These are phyloP conservation scores for Ormia ochracea DNA, from an alignment of 2,888 invertebrate genomes.

Conservation along the genomic window DNA sequence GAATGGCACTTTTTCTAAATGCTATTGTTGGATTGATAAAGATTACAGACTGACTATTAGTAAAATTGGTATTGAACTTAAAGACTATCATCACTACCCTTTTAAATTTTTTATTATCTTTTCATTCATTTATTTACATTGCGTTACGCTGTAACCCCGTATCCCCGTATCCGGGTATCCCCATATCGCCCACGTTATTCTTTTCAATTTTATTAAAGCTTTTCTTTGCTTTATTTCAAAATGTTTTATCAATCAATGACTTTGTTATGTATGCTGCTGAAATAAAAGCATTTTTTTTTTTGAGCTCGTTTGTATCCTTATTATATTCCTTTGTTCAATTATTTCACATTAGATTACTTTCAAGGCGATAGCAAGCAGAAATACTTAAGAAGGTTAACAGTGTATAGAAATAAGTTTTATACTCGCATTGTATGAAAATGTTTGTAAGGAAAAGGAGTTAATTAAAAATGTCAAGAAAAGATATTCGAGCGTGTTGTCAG, in stretches of 20 bases:
- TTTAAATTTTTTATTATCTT: background rate
- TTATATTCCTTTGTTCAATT: background rate
- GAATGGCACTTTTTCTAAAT: constrained; percentile 19
- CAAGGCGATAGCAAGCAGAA: background rate
- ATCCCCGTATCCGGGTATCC: too few species aligned
- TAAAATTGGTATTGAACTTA: constrained; percentile 54
- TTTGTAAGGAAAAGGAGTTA: background rate
- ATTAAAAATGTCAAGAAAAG: background rate
- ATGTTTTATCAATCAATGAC: constrained; percentile 53
- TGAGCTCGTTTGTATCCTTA: background rate
- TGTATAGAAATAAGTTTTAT: background rate
- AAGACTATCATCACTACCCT: constrained; percentile 38
- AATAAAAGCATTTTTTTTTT: background rate
- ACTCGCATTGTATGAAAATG: background rate
- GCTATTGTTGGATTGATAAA: constrained; percentile 13
- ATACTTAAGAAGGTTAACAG: background rate
- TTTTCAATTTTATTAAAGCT: constrained; percentile 22
- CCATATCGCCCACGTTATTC: background rate
- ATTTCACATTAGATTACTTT: constrained; percentile 6
- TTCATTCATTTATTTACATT: constrained; percentile 2
- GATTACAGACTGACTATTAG: constrained; percentile 44
- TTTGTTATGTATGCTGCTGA: constrained; percentile 8
- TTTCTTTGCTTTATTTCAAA: constrained; percentile 44
- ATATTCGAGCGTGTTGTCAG: background rate
- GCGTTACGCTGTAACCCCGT: background rate